Conservation (phyloP, 2,797 vertebrate species). For the Neopelma chrysocephalum region DNA sequence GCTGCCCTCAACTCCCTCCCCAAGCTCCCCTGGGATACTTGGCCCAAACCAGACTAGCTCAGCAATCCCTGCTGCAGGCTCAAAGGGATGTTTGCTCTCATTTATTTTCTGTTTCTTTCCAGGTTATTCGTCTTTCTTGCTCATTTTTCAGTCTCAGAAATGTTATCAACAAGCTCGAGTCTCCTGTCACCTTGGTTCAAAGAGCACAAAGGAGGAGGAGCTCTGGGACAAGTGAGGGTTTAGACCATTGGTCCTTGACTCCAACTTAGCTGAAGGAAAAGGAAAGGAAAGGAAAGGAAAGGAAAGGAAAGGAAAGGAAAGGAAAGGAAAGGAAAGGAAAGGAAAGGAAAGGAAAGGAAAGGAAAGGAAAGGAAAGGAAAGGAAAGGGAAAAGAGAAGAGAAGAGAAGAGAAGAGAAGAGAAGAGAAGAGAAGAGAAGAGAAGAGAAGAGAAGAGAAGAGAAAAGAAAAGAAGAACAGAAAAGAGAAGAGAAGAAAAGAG, state of each 20-base stretch:
- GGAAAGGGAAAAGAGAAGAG: no score
- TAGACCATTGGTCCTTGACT: background rate
- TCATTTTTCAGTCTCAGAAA: background rate
- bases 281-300: no score
- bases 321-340: no score
- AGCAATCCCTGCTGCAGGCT: background rate
- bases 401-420: no score
- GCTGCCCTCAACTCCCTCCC: background rate
- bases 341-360: no score
- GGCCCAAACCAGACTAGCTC: background rate
- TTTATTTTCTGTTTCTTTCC: background rate
- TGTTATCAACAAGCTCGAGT: background rate
- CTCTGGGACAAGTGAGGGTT: background rate
- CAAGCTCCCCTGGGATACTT: background rate
- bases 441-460: no score
- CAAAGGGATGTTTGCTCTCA: background rate
- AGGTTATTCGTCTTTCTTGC: background rate
- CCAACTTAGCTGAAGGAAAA: background rate
- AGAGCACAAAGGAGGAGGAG: background rate
- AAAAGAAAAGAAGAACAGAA: no score
- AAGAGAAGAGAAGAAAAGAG: no score
- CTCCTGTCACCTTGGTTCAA: fast-evolving
- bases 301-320: no score
- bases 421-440: no score
- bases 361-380: no score